Evolutionary conservation across 1,140 invertebrate genomes (phyloP).

Genomic region (Pectinophora gossypiella): DNA sequence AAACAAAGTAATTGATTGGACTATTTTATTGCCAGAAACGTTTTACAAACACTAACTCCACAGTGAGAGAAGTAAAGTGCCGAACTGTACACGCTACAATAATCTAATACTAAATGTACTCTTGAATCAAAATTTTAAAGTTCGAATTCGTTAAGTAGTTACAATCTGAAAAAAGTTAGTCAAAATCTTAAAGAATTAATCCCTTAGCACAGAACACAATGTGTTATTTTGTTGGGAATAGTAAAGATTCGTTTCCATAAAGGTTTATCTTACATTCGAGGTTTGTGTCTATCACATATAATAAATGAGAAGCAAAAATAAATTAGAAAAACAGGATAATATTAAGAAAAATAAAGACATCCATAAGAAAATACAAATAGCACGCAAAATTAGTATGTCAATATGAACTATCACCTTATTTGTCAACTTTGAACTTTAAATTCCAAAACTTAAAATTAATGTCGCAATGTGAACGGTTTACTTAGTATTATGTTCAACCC

Average conservation of each 20-base stretch:
- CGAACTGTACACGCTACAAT: conserved; percentile 66
- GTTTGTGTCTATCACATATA: conserved; percentile 64
- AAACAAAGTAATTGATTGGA: conserved; percentile 47
- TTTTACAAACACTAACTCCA: conserved; percentile 68
- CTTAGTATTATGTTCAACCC: not conserved
- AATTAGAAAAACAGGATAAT: conserved; percentile 59
- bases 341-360: conserved; percentile 56
- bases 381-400: conserved; percentile 61
- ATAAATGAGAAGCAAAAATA: conserved; percentile 54
- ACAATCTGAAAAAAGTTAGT: conserved; percentile 51
- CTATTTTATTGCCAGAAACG: conserved; percentile 74
- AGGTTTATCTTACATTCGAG: conserved; percentile 61
- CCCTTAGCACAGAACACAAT: conserved; percentile 46
- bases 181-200: conserved; percentile 50
- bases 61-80: conserved; percentile 36
- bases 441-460: conserved; percentile 65
- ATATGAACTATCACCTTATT: conserved; percentile 68
- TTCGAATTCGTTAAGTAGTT: conserved; percentile 12
- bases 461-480: conserved; percentile 43
- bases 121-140: conserved; percentile 41
- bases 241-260: conserved; percentile 55
- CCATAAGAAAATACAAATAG: conserved; percentile 65
- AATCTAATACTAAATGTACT: conserved; percentile 62
- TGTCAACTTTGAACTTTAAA: conserved; percentile 69
- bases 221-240: conserved; percentile 38